Percentiles rank a stretch among this genome's conserved stretches.
Evolutionary conservation across 2,888 invertebrate species (phyloP).

Genomic region (Caradrina kadenii): DNA sequence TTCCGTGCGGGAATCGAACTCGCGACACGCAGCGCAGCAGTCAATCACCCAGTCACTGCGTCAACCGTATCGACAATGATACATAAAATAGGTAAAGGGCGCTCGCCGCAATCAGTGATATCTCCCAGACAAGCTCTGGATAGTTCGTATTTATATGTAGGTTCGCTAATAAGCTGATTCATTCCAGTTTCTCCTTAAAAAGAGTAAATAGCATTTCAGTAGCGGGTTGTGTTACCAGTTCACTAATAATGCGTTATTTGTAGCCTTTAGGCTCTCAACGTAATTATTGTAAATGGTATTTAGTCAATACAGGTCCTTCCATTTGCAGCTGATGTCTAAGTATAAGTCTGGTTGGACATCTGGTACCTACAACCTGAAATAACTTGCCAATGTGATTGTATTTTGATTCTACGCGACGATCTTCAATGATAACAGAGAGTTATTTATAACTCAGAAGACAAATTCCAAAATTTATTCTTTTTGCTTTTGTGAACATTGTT

Average conservation of each 20-base stretch:
- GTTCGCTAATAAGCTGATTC: conserved; percentile 2
- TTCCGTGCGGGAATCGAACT: too few relatives aligned
- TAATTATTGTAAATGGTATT: conserved; percentile 30
- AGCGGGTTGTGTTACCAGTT: conserved; percentile 8
- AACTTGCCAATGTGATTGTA: background rate
- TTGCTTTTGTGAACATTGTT: background rate
- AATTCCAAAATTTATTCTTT: too few relatives aligned
- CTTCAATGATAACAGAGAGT: background rate
- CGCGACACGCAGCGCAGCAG: too few relatives aligned
- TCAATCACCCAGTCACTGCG: too few relatives aligned
- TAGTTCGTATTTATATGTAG: background rate
- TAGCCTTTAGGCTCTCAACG: conserved; percentile 7
- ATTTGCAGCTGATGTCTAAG: conserved; percentile 1
- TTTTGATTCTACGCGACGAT: background rate
- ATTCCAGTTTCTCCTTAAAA: background rate
- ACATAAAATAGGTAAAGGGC: too few relatives aligned
- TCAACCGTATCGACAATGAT: too few relatives aligned
- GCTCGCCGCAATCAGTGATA: too few relatives aligned
- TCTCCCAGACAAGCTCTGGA: background rate
- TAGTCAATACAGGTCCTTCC: conserved; percentile 14
- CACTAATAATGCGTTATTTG: conserved; percentile 32
- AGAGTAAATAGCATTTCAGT: background rate
- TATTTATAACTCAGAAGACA: too few relatives aligned
- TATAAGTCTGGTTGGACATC: background rate
- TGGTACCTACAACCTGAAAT: background rate